phyloP scores from a whole-genome alignment of 2,797 vertebrate species.

The Aplochiton taeniatus region DNA sequence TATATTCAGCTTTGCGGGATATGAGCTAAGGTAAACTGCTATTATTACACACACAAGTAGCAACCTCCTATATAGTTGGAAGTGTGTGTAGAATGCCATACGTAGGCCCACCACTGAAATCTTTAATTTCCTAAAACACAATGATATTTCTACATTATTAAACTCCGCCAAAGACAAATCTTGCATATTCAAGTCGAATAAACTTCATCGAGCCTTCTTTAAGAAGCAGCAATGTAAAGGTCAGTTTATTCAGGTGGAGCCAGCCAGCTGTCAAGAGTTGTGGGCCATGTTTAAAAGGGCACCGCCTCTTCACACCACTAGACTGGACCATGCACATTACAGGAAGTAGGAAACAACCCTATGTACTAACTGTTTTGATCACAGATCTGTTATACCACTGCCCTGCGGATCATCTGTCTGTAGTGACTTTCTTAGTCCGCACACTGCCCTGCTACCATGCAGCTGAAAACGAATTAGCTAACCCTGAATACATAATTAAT shows the following conservation, averaged over 20 bases:
- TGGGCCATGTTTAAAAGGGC: slow-evolving; percentile 44
- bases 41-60: not conserved
- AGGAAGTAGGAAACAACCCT: no score
- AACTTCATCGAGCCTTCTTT: not conserved
- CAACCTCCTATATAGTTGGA: not conserved
- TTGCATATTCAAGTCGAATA: not conserved
- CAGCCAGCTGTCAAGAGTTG: slow-evolving; percentile 31
- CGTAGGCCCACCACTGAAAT: not conserved
- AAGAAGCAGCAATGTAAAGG: slow-evolving; percentile 25
- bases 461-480: no score
- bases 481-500: no score
- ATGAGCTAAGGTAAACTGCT: not conserved
- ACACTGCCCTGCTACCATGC: no score
- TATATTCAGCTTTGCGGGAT: no score
- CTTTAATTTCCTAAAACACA: not conserved
- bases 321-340: slow-evolving; percentile 18
- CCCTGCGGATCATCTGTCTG: no score
- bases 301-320: slow-evolving; percentile 25
- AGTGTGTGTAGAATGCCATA: not conserved
- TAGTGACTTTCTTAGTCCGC: no score
- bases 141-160: not conserved
- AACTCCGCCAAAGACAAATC: not conserved
- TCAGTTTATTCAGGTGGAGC: slow-evolving; percentile 36
- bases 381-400: no score
- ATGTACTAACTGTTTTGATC: no score